Percentiles rank a stretch among this genome's conserved stretches.
Evolutionary conservation across 2,797 vertebrate genomes (phyloP).

Genomic region (Otus scops): DNA sequence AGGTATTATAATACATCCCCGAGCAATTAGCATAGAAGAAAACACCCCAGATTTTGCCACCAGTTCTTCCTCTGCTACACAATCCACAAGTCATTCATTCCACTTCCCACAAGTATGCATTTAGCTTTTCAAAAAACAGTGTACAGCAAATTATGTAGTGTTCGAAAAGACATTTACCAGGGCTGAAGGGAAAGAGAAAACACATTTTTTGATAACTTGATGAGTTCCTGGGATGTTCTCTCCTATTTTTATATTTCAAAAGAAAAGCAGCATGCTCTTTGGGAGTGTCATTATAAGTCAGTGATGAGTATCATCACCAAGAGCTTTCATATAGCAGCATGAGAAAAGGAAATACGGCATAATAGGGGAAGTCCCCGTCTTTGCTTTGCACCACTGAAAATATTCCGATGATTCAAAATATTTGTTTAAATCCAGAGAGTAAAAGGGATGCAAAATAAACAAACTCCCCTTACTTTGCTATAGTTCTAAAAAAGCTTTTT

Average conservation of each 20-base stretch:
- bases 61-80: not conserved
- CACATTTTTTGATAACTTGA: not conserved
- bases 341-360: not conserved
- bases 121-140: not conserved
- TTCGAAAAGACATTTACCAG: not conserved
- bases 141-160: not conserved
- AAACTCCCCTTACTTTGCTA: not conserved
- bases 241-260: not conserved
- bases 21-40: conserved; percentile 25
- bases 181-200: not conserved
- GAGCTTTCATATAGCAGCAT: not conserved
- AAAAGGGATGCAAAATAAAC: not conserved
- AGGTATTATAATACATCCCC: conserved; percentile 3
- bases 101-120: not conserved
- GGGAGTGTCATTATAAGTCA: not conserved
- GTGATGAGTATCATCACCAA: not conserved
- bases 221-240: not conserved
- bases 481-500: not conserved
- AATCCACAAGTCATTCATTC: not conserved
- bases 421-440: not conserved
- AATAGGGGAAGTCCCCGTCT: not conserved
- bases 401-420: not conserved
- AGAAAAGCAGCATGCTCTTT: not conserved
- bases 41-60: not conserved
- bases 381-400: not conserved